Evolutionary conservation across 2,113 vertebrate species (phyloP).

Genomic region (Sturnus vulgaris): DNA sequence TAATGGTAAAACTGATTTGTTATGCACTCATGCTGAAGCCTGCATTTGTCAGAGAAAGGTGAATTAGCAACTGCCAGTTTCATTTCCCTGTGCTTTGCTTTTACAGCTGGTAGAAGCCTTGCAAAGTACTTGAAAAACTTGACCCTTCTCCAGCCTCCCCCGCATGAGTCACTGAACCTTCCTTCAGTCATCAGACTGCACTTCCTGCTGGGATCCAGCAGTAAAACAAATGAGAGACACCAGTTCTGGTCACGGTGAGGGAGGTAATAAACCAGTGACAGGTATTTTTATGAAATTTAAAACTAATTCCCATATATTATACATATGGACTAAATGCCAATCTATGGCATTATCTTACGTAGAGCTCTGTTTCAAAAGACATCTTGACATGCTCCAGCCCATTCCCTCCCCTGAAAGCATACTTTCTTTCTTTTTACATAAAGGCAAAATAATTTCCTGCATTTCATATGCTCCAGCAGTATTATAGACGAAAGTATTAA

Average conservation of each 20-base stretch:
- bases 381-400: not conserved
- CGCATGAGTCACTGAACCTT: conserved; percentile 65
- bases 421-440: not conserved
- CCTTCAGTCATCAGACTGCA: conserved; percentile 54
- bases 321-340: not conserved
- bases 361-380: not conserved
- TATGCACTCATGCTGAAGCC: not conserved
- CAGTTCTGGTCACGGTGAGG: conserved; percentile 4
- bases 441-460: not conserved
- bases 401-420: not conserved
- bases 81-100: conserved; percentile 43
- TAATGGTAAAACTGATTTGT: not conserved
- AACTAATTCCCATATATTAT: conserved; percentile 16
- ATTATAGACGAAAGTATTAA: not conserved
- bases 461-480: not conserved
- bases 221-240: conserved; percentile 57
- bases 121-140: conserved; percentile 62
- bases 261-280: conserved; percentile 34
- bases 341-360: not conserved
- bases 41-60: conserved; percentile 36
- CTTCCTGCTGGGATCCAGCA: conserved; percentile 62
- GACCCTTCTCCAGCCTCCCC: conserved; percentile 67
- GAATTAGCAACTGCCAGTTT: conserved; percentile 23
- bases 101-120: conserved; percentile 58
- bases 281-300: conserved; percentile 30